These are phyloP conservation scores for Pluvianellus socialis DNA, from an alignment of 2,113 vertebrate species.

Conservation along the genomic window DNA sequence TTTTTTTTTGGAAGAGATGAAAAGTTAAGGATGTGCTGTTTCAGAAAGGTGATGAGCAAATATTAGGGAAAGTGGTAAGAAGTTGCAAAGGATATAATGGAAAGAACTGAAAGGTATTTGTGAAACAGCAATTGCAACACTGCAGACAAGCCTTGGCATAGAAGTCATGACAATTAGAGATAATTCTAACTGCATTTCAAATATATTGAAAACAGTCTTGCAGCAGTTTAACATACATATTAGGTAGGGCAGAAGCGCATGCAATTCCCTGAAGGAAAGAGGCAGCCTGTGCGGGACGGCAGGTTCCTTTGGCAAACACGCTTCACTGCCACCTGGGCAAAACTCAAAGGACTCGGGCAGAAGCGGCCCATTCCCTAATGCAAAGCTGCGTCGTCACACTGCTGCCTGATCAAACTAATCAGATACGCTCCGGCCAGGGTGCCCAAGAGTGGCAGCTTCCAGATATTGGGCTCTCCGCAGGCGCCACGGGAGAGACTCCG, in stretches of 20 bases:
- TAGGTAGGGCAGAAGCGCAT: neutral
- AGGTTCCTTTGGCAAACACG: neutral
- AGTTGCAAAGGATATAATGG: neutral
- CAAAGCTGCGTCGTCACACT: fast-evolving
- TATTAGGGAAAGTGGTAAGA: neutral
- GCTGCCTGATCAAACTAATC: no score
- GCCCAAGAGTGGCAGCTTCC: neutral
- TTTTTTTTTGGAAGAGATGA: neutral
- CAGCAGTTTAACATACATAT: neutral
- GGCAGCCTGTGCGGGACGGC: neutral
- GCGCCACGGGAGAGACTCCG: neutral
- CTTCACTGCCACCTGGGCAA: neutral
- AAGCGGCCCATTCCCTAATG: neutral
- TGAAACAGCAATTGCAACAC: neutral
- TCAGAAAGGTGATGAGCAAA: neutral
- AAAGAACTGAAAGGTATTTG: neutral
- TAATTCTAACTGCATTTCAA: neutral
- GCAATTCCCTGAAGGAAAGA: neutral
- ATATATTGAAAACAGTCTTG: neutral
- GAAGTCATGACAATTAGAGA: neutral
- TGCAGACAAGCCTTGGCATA: neutral
- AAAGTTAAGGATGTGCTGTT: neutral
- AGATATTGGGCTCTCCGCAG: neutral
- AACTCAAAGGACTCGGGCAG: neutral
- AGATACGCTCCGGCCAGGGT: fast-evolving